Conservation (phyloP, 1,140 invertebrate genomes). For the Sarcophaga peregrina region DNA sequence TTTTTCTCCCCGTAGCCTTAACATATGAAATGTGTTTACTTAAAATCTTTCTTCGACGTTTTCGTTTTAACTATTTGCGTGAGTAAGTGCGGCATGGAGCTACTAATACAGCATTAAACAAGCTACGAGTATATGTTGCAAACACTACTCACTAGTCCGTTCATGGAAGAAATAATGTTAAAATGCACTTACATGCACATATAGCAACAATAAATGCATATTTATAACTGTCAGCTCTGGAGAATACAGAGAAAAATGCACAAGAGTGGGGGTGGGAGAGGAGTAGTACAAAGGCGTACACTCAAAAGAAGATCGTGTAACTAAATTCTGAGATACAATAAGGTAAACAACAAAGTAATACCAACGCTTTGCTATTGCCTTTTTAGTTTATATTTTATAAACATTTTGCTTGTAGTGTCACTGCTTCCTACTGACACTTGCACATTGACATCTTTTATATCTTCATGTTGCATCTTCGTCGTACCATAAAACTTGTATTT, state of each 20-base stretch:
- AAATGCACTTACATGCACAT: constrained; percentile 38
- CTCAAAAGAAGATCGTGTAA: not conserved
- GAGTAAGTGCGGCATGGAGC: not conserved
- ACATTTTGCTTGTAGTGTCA: not conserved
- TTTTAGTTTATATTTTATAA: not conserved
- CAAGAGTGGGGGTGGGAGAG: not conserved
- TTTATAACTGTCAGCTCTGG: constrained; percentile 27
- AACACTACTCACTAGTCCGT: constrained; percentile 23
- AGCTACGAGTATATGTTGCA: not conserved
- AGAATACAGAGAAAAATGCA: not conserved
- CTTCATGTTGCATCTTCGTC: too few relatives aligned
- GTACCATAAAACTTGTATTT: too few relatives aligned
- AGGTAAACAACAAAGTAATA: too few relatives aligned
- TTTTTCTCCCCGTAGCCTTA: constrained; percentile 15
- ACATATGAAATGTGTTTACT: constrained; percentile 29
- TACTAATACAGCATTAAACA: constrained; percentile 22
- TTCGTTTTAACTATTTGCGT: not conserved
- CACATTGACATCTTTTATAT: not conserved
- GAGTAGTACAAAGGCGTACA: not conserved
- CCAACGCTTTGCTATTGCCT: too few relatives aligned
- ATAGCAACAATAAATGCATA: constrained; percentile 38
- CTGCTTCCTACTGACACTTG: not conserved
- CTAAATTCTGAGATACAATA: not conserved
- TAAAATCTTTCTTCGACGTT: not conserved
- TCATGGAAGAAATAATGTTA: not conserved